Conservation (phyloP, 1,140 invertebrate species). For the Mesaphorura yosii region DNA sequence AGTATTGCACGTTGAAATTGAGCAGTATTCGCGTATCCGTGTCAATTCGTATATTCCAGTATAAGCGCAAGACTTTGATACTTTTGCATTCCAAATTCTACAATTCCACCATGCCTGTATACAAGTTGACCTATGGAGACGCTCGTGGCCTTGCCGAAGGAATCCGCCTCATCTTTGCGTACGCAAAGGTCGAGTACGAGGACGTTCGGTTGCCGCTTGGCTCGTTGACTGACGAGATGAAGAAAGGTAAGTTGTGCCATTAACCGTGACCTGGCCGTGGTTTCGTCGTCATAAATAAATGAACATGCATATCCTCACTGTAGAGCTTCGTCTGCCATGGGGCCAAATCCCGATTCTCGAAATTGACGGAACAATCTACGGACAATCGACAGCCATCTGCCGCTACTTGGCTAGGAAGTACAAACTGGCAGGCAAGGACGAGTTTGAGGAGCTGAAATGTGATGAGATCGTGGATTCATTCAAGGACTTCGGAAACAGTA, state of each 20-base stretch:
- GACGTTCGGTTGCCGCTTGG: slow-evolving; percentile 6
- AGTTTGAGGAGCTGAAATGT: background rate
- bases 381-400: background rate
- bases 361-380: background rate
- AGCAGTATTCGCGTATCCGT: too few species aligned
- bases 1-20: too few species aligned
- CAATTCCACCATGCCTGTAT: too few species aligned
- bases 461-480: slow-evolving; percentile 6
- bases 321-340: slow-evolving; percentile 3
- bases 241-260: background rate
- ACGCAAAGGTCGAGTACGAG: slow-evolving; percentile 1
- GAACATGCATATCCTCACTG: background rate
- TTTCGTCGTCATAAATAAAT: background rate
- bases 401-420: background rate
- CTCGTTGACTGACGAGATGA: background rate
- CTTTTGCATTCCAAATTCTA: too few species aligned
- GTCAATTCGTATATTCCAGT: too few species aligned
- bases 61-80: too few species aligned
- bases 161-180: slow-evolving; percentile 6
- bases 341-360: slow-evolving; percentile 6
- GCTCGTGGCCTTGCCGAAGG: slow-evolving; percentile 7
- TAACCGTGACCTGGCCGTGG: too few species aligned
- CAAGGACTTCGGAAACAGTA: too few species aligned
- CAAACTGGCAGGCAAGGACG: background rate
- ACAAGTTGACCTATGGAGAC: slow-evolving; percentile 16